Conservation (phyloP, 2,113 vertebrate genomes). For the Mobula hypostoma region DNA sequence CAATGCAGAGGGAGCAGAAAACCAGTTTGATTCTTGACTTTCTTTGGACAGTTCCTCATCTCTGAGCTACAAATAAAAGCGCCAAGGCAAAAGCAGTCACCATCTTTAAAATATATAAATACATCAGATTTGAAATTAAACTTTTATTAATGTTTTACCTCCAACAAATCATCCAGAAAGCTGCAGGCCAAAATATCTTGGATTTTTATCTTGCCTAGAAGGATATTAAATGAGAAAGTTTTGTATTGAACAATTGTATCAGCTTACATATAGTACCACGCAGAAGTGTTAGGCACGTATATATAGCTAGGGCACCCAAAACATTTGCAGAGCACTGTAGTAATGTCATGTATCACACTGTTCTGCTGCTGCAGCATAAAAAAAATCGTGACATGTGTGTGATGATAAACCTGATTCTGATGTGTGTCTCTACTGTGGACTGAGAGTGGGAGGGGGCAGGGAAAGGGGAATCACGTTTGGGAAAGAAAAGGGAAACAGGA, state of each 20-base stretch:
- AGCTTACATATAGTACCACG: background rate
- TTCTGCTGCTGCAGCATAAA: too few relatives aligned
- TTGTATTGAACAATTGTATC: background rate
- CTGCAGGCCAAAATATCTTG: slow-evolving; percentile 97
- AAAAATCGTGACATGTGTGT: too few relatives aligned
- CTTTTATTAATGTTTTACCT: slow-evolving; percentile 60
- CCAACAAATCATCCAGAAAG: slow-evolving; percentile 90
- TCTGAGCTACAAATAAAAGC: slow-evolving; percentile 68
- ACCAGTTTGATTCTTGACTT: slow-evolving; percentile 98
- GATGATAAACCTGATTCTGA: too few relatives aligned
- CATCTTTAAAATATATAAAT: background rate
- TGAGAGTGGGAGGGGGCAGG: too few relatives aligned
- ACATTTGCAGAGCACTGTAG: too few relatives aligned
- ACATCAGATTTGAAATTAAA: slow-evolving; percentile 40
- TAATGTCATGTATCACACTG: too few relatives aligned
- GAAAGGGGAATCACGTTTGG: too few relatives aligned
- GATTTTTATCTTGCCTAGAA: slow-evolving; percentile 94
- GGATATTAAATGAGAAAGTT: background rate
- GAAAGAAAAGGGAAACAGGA: too few relatives aligned
- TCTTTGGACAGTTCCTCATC: slow-evolving; percentile 97
- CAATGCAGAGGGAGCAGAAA: slow-evolving; percentile 92
- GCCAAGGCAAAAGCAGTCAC: slow-evolving; percentile 38
- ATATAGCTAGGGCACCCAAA: too few relatives aligned
- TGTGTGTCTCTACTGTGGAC: too few relatives aligned
- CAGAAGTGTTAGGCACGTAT: too few relatives aligned